These are phyloP conservation scores for Paedocypris micromegethes DNA, from an alignment of 2,797 vertebrate genomes.

Conservation along the genomic window DNA sequence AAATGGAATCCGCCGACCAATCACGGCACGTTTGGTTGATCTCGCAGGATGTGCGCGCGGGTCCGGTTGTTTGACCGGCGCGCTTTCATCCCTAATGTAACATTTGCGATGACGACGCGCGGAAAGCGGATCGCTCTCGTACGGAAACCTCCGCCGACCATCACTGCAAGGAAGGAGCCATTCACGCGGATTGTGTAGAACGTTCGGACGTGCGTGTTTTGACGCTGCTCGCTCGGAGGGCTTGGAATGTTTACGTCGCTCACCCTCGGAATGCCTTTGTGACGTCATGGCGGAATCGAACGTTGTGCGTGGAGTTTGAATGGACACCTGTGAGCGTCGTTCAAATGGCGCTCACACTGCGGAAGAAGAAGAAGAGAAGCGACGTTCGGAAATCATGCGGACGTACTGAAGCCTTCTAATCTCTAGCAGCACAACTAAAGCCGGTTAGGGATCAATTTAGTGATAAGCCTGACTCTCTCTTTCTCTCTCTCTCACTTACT, in stretches of 20 bases:
- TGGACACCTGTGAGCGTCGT: constrained; percentile 20
- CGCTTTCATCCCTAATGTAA: constrained; percentile 52
- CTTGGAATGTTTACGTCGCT: constrained; percentile 1
- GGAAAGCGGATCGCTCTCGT: constrained; percentile 52
- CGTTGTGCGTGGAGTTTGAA: constrained; percentile 17
- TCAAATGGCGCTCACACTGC: constrained; percentile 30
- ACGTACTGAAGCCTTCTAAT: constrained; percentile 53
- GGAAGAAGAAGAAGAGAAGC: constrained; percentile 10
- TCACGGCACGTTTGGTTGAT: constrained; percentile 24
- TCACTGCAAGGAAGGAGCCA: background rate
- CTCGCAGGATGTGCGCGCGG: constrained; percentile 15
- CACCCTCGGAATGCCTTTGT: constrained; percentile 24
- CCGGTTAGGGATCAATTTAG: constrained; percentile 66
- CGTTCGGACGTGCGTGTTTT: background rate
- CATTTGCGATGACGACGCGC: constrained; percentile 42
- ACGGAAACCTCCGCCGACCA: constrained; percentile 1
- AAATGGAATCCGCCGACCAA: constrained; percentile 24
- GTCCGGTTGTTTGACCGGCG: constrained; percentile 45
- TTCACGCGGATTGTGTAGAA: too few relatives aligned
- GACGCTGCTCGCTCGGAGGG: constrained; percentile 8
- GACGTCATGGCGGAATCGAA: constrained; percentile 30
- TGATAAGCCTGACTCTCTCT: constrained; percentile 59
- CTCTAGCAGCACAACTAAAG: constrained; percentile 57
- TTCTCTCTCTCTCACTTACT: constrained; percentile 11
- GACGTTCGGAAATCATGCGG: constrained; percentile 25